phyloP scores from a whole-genome alignment of 2,888 invertebrate genomes.

The Xanthostigma xanthostigma region DNA sequence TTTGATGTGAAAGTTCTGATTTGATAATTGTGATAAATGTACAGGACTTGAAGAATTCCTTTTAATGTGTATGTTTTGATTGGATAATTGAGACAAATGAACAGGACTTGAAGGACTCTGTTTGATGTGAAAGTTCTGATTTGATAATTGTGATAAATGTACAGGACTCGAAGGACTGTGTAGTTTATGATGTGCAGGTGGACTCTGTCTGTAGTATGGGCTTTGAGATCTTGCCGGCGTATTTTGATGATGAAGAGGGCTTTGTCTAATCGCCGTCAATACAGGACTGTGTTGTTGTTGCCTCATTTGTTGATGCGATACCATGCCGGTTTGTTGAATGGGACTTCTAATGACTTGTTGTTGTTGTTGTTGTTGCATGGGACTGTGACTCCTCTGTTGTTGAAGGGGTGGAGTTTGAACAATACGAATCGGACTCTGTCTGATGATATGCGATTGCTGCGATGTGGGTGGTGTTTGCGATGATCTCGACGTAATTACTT shows the following conservation, averaged over 20 bases:
- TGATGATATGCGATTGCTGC: no score
- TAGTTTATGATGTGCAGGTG: neutral
- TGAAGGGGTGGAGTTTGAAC: no score
- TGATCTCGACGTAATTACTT: no score
- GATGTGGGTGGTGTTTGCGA: no score
- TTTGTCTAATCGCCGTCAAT: constrained; percentile 27
- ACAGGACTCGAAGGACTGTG: constrained; percentile 5
- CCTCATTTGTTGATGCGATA: constrained; percentile 12
- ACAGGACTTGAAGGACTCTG: constrained; percentile 1
- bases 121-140: neutral
- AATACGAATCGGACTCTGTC: no score
- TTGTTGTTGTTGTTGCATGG: constrained; percentile 19
- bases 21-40: neutral
- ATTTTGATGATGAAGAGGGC: constrained; percentile 21
- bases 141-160: neutral
- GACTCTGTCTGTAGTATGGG: neutral
- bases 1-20: neutral
- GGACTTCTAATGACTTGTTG: constrained; percentile 25
- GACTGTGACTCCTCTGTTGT: no score
- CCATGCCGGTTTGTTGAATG: constrained; percentile 10
- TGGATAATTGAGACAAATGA: neutral
- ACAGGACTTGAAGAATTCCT: constrained; percentile 4
- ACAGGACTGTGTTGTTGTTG: constrained; percentile 24
- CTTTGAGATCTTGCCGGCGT: constrained; percentile 19
- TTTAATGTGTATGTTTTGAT: neutral